These are phyloP conservation scores for Tupiocoris notatus DNA, from an alignment of 2,888 invertebrate species.

Conservation along the genomic window DNA sequence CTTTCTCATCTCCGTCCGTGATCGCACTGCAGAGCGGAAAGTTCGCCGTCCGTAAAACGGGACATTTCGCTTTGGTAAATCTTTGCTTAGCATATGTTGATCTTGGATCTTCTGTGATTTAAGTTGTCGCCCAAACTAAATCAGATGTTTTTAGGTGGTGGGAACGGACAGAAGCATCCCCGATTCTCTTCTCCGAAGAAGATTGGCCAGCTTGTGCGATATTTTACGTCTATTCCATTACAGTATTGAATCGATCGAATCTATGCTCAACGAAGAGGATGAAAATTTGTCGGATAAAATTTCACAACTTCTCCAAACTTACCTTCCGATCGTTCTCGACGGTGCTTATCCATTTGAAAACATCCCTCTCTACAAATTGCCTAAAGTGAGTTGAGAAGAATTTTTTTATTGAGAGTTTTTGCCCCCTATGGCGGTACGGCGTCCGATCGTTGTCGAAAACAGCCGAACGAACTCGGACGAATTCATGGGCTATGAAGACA, in stretches of 20 bases:
- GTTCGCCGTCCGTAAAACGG: slow-evolving; percentile 80
- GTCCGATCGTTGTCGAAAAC: too few species aligned
- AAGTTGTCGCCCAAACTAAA: too few species aligned
- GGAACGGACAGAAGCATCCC: slow-evolving; percentile 84
- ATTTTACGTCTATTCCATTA: slow-evolving; percentile 82
- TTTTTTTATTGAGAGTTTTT: slow-evolving; percentile 4
- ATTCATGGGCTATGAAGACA: too few species aligned
- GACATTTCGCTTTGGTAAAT: slow-evolving; percentile 78
- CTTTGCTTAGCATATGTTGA: neutral
- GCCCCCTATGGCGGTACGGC: too few species aligned
- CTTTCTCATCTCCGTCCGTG: slow-evolving; percentile 74
- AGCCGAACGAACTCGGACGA: too few species aligned
- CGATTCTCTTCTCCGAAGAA: slow-evolving; percentile 75
- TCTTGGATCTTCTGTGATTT: neutral
- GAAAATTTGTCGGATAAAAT: slow-evolving; percentile 70
- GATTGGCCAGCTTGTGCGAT: slow-evolving; percentile 73
- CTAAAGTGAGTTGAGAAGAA: slow-evolving; percentile 62
- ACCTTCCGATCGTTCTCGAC: slow-evolving; percentile 78
- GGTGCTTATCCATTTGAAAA: slow-evolving; percentile 81
- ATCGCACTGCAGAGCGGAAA: slow-evolving; percentile 83
- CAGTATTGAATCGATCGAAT: slow-evolving; percentile 67
- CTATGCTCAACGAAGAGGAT: slow-evolving; percentile 50
- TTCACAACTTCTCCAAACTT: slow-evolving; percentile 84
- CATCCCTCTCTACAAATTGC: slow-evolving; percentile 75
- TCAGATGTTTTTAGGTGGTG: slow-evolving; percentile 74